Evolutionary conservation across 2,888 invertebrate genomes (phyloP), one percentile per base, ranked within the genome.

Genomic region (Seira musarum): DNA sequence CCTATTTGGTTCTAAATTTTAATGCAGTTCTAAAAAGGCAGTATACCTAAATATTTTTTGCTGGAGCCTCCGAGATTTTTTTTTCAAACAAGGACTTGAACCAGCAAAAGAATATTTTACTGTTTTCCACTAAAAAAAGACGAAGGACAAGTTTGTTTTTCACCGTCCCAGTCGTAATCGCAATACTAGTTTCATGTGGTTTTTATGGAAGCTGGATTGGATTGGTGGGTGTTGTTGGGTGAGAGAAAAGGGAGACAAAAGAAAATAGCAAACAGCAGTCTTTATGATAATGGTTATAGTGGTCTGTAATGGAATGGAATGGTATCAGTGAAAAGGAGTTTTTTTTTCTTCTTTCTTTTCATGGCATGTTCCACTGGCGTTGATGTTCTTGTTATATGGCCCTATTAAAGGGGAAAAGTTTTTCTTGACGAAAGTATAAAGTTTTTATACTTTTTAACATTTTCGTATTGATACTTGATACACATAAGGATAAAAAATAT

Each of bases 211-310:
- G n/a, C n/a, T n/a, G n/a, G n/a, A n/a, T n/a, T n/a, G n/a, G n/a
- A n/a, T n/a, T n/a, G n/a, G n/a, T n/a, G n/a, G n/a, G n/a, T n/a
- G n/a, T n/a, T n/a, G n/a, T n/a, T n/a, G n/a, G 8, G 30, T 30
- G 30, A n/a, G 49, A 75, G 72, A 72, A 68, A 68, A 79, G 71
- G 72, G 67, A 80, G 71, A 75, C 75, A 80, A 80, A 80, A 67
- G 73, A 65, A 77, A 40, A 53, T 49, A 66, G 64, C 35, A 78
- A 60, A 78, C 78, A 78, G 61, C 63, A 68, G 78, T 67, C 63
- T 79, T 72, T 72, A 79, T 72, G 78, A 71, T 79, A 79, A 79
- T 79, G 72, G 72, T 78, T 78, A 71, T 78, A 78, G 77, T 49
- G 60, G 60, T 72, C 72, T 68, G 66, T 78, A 78, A 78, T 78